Evolutionary conservation across 2,888 invertebrate genomes (phyloP), one percentile per base, ranked within the genome.

Genomic region (Caradrina clavipalpis): DNA sequence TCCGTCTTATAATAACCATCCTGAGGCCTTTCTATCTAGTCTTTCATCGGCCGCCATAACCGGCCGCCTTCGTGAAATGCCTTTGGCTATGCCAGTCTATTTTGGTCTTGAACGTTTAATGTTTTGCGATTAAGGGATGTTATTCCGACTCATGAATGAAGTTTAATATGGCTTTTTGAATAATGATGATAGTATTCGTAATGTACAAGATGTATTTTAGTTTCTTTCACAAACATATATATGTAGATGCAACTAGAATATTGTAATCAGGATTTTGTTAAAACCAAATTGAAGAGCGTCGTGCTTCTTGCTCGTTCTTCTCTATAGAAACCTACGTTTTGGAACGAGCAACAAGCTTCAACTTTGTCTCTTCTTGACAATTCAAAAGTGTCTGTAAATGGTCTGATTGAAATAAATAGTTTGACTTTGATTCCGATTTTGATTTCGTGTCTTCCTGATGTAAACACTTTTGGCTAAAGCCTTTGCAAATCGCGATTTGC

Each of bases 1-100:
- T 83, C 84, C 82, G 71, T 57, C 72, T 71, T 61, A 76, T 82
- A 82, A 83, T 83, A 81, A 76, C 78, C 58, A 61, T 39, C 82
- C 62, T 21, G 58, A 26, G 81, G 81, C 57, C 56, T 61, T 72
- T 78, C 72, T 79, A 73, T 80, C 72, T 68, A 47, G 64, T 59
- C 66, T 80, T 72, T 73, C 71, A 80, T 80, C 71, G 77, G 26
- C 50, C 55, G 51, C 64, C 56, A 61, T 55, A 63, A 60, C 59
- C 15, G 65, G 49, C 61, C 59, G 50, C 26, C 49, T 60, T 77
- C 70, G 59, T 75, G 76, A 67, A 64, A 15, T 10, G 51, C 78
- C 75, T 42, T 17, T 8, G 49, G 78, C 60, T 22, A 42, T 35
- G 7, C n/a, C 55, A 66, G 51, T 26, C 65, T 62, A 69, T 69